A percentile compares a stretch with the other conserved stretches of the same genome.
Conservation (phyloP, 2,113 vertebrate genomes). For the Irena cyanogastra region DNA sequence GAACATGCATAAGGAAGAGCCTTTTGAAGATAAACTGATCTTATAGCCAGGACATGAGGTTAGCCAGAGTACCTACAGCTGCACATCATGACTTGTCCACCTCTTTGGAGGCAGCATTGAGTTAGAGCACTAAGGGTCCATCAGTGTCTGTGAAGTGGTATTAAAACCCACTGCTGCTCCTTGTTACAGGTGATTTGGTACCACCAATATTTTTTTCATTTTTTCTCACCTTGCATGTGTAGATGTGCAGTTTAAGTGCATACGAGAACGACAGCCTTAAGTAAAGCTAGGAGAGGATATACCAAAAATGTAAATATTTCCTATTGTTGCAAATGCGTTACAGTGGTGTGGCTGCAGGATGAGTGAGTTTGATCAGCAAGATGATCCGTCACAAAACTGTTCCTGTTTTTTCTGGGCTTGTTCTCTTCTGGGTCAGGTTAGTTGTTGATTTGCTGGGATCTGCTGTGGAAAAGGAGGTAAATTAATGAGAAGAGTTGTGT, state of each 20-base stretch:
- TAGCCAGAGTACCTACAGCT: background rate
- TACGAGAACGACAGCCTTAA: background rate
- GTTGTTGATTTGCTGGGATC: background rate
- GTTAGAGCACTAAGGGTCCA: background rate
- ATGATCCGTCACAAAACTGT: background rate
- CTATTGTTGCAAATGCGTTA: background rate
- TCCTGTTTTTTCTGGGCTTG: background rate
- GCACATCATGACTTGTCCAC: background rate
- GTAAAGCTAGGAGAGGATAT: background rate
- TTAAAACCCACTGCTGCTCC: background rate
- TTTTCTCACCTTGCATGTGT: background rate
- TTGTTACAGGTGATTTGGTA: background rate
- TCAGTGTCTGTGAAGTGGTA: background rate
- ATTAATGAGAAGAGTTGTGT: background rate
- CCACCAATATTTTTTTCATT: background rate
- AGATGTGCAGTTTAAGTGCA: background rate
- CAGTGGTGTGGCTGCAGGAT: background rate
- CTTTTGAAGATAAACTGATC: background rate
- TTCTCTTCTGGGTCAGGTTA: background rate
- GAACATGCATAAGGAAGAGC: background rate
- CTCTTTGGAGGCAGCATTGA: background rate
- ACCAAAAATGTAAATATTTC: background rate
- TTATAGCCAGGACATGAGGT: background rate
- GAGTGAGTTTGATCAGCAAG: background rate
- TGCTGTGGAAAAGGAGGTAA: background rate